Base-by-base conservation (phyloP, 2,888 invertebrate species). In the Drosophila nigricruria region DNA sequence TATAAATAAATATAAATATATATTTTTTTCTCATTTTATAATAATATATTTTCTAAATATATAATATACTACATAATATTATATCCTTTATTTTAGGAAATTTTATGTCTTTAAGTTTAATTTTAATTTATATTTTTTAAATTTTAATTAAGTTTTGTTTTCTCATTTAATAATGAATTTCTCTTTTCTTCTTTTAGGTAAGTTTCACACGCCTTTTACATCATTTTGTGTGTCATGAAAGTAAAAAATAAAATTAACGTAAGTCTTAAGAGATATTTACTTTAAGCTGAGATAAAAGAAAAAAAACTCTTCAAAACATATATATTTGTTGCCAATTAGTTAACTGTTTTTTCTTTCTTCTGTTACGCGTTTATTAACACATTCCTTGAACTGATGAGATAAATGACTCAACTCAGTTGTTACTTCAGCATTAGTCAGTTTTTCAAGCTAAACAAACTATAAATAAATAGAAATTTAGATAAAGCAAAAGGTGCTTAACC, bases 171-270 rank as follows among this genome's bases (percentile, higher is more conserved):
- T 34, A 18, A 12, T 30, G 30, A 47, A 18, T 58, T 9, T 40
- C 4, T 34, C n/a, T 49, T 43, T 25, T 53, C 9, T 65, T 42
- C 4, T 86, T 82, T n/a, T 45, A 82, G 82, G 82, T 82, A 82
- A 82, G 82, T 86, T 61, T 5, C 5, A 38, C 34, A 18, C 38
- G 3, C 3, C 0, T 42, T 52, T 40, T 27, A 36, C 12, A 3
- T 23, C 8, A 18, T 12, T 20, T 32, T 14, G 9, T 34, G 42
- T 27, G 20, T 10, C 12, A 25, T 23, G 18, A 10, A 10, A 40
- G 18, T 50, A 10, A 18, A 49, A 43, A 20, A 14, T 32, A 10
- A 43, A 23, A 34, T 47, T 25, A 36, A 32, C 47, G 83, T 74
- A 58, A 67, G 78, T 42, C 53, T 27, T 2, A 27, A 54, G 53